Evolutionary conservation across 2,797 vertebrate genomes (phyloP), one percentile per base, ranked within the genome.

Genomic region (Nothura maculosa): DNA sequence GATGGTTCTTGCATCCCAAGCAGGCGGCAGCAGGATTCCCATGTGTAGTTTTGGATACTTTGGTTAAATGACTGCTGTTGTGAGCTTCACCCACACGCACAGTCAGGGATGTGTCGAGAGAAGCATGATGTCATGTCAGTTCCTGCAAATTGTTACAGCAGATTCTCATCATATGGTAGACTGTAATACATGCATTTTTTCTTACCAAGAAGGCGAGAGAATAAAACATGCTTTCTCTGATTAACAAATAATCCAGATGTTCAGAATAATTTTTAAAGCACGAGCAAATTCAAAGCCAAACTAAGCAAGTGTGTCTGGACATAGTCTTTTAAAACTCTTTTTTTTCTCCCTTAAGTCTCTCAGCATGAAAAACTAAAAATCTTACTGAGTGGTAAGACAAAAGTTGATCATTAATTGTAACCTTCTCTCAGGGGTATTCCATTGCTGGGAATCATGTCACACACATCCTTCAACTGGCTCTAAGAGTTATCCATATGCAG

Each of bases 191-290:
- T 55, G 62, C 0, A n/a, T 85, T 90, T 92, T 86, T 91, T 91
- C 57, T 68, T 74, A 61, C 34, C 61, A 86, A 36, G 85, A 86
- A 80, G 36, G 76, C 85, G 70, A 74, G 78, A 28, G 64, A 91
- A 90, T 88, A 90, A 87, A 93, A 61, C 27, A 48, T 28, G 3
- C 22, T 76, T 54, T 89, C 67, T 77, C 68, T 90, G 61, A 90
- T 91, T 88, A 92, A 82, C 54, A 77, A 74, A 90, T 67, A 76
- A 92, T 12, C 32, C 93, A 96, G 87, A 92, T 96, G 90, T 86
- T 91, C 52, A 84, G 78, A 63, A 70, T 58, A 84, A 84, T 90
- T 95, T 88, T 57, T 88, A 78, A 90, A 86, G 64, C 47, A 75
- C 4, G 12, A 91, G 83, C 28, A 82, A 90, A 90, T 64, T 82